A percentile compares a stretch with the other conserved stretches of the same genome.
Conservation (phyloP, 2,888 invertebrate species). For the Congeria kusceri region DNA sequence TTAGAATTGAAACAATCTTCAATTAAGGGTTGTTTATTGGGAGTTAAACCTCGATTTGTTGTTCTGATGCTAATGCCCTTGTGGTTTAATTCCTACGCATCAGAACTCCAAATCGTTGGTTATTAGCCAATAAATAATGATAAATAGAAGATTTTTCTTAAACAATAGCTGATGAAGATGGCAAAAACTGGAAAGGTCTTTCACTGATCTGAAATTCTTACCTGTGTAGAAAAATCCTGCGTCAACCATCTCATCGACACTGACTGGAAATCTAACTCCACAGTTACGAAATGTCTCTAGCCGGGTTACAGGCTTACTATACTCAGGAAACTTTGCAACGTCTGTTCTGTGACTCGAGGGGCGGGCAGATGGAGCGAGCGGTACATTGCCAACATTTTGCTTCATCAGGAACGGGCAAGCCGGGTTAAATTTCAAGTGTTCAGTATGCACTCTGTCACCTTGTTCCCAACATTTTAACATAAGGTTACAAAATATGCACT, state of each 20-base stretch:
- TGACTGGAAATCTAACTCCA: slow-evolving; percentile 32
- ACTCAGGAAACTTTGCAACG: slow-evolving; percentile 55
- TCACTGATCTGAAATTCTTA: slow-evolving; percentile 15
- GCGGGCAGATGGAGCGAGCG: slow-evolving; percentile 15
- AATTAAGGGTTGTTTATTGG: too few relatives aligned
- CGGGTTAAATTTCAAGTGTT: slow-evolving; percentile 59
- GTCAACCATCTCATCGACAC: slow-evolving; percentile 45
- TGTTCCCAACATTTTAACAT: slow-evolving; percentile 63
- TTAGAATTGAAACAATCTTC: too few relatives aligned
- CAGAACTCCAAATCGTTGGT: too few relatives aligned
- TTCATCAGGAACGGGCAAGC: slow-evolving; percentile 59
- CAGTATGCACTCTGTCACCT: slow-evolving; percentile 56
- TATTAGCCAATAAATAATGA: too few relatives aligned
- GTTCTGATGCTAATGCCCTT: too few relatives aligned
- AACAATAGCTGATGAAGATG: too few relatives aligned
- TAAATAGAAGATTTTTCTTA: too few relatives aligned
- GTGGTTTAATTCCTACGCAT: too few relatives aligned
- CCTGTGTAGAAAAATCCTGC: slow-evolving; percentile 69
- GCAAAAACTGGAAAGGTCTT: too few relatives aligned
- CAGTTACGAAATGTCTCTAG: slow-evolving; percentile 41
- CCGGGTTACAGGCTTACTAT: slow-evolving; percentile 48
- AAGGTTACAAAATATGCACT: slow-evolving; percentile 66
- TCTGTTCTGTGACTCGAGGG: slow-evolving; percentile 1
- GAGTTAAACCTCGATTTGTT: too few relatives aligned
- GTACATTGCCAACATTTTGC: slow-evolving; percentile 56